Evolutionary conservation across 2,888 invertebrate species (phyloP).

Genomic region (Tinea trinotella): DNA sequence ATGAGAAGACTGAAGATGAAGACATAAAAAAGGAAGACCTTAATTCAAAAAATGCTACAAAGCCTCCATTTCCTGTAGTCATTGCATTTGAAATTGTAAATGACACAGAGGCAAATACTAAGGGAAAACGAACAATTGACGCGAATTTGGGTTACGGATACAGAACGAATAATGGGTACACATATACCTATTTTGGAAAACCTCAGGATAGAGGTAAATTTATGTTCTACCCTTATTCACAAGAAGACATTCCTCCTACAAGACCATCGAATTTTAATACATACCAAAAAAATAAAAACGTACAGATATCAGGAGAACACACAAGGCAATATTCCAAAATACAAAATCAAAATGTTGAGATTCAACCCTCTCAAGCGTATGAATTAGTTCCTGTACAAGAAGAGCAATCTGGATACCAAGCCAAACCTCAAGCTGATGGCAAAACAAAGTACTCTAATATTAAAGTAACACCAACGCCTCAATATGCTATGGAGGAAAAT

Average conservation of each 20-base stretch:
- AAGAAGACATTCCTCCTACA: constrained; percentile 71
- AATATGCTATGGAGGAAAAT: constrained; percentile 24
- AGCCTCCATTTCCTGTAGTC: constrained; percentile 62
- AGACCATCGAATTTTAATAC: constrained; percentile 19
- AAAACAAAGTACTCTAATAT: constrained; percentile 38
- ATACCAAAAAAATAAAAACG: constrained; percentile 23
- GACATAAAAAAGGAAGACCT: constrained; percentile 25
- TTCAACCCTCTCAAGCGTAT: constrained; percentile 72
- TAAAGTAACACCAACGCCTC: constrained; percentile 35
- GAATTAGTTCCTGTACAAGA: constrained; percentile 51
- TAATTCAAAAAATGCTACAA: constrained; percentile 21
- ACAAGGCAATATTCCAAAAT: constrained; percentile 28
- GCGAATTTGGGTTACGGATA: constrained; percentile 80
- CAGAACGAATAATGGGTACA: constrained; percentile 63
- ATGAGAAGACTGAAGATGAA: constrained; percentile 28
- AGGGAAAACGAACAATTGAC: constrained; percentile 80
- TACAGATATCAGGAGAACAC: constrained; percentile 10
- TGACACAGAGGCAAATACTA: constrained; percentile 61
- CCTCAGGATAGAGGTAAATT: constrained; percentile 68
- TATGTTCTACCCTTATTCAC: constrained; percentile 80
- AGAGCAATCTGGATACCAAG: constrained; percentile 39
- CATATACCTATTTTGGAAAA: constrained; percentile 65
- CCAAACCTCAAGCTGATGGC: constrained; percentile 41
- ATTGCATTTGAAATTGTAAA: constrained; percentile 76
- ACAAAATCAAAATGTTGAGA: constrained; percentile 51